These are phyloP conservation scores for Fratercula arctica DNA, from an alignment of 2,797 vertebrate species.

Conservation along the genomic window DNA sequence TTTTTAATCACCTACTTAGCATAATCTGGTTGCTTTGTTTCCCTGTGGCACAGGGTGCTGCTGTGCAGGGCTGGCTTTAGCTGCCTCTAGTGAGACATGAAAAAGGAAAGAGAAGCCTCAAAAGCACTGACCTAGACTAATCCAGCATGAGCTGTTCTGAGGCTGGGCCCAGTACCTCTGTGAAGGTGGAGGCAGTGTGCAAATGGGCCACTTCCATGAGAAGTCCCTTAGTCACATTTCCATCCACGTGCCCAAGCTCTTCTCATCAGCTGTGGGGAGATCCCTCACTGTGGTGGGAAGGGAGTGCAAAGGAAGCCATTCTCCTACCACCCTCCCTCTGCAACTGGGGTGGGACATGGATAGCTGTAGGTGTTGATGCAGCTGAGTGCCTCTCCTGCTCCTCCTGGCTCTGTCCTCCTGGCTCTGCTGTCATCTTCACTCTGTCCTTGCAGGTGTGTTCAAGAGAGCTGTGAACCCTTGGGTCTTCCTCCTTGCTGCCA, in stretches of 20 bases:
- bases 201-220: not conserved
- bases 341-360: not conserved
- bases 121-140: not conserved
- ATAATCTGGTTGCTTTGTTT: slow-evolving; percentile 19
- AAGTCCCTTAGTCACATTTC: not conserved
- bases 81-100: not conserved
- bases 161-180: not conserved
- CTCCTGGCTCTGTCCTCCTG: not conserved
- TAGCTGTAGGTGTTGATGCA: not conserved
- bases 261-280: not conserved
- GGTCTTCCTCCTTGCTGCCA: not conserved
- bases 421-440: not conserved
- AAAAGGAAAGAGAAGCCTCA: not conserved
- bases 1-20: slow-evolving; percentile 21
- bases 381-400: not conserved
- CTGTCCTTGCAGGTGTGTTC: not conserved
- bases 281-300: not conserved
- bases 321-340: not conserved
- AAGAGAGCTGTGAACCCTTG: not conserved
- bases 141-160: not conserved
- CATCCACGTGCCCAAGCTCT: not conserved
- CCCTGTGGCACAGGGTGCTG: not conserved
- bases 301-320: not conserved
- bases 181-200: not conserved
- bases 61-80: not conserved